Percentiles rank a stretch among this genome's conserved stretches.
Evolutionary conservation across 2,113 vertebrate genomes (phyloP).

Genomic region (Heloderma charlesbogerti): DNA sequence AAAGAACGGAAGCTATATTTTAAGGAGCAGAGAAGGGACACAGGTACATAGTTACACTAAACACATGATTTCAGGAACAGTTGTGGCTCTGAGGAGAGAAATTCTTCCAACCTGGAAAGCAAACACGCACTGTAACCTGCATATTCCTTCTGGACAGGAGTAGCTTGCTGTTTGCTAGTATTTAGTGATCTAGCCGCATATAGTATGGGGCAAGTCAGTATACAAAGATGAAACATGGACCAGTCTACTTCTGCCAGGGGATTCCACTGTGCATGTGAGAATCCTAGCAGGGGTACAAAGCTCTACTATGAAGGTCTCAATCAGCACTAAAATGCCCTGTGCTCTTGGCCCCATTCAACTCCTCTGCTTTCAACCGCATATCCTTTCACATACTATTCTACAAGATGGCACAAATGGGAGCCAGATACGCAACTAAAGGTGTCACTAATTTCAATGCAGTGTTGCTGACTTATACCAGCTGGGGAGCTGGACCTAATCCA

Average conservation of each 20-base stretch:
- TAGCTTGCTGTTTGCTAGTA: not conserved
- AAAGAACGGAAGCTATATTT: constrained; percentile 18
- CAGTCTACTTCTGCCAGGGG: not conserved
- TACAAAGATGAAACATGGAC: not conserved
- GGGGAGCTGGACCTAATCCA: not conserved
- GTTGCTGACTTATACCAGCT: not conserved
- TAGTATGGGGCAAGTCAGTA: not conserved
- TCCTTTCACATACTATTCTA: not conserved
- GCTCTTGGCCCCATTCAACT: not conserved
- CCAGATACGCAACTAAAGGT: not conserved
- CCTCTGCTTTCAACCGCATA: not conserved
- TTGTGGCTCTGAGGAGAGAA: not conserved
- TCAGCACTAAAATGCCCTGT: not conserved
- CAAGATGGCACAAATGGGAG: not conserved
- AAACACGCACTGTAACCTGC: constrained; percentile 1
- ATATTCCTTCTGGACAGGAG: not conserved
- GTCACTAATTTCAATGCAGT: not conserved
- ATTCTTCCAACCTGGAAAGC: constrained; percentile 3
- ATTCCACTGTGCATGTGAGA: not conserved
- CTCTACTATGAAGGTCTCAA: too few relatives aligned
- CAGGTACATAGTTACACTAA: constrained; percentile 29
- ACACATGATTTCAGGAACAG: constrained; percentile 12
- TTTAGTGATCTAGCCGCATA: not conserved
- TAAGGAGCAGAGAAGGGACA: constrained; percentile 25
- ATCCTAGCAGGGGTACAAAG: too few relatives aligned